Percentiles rank a stretch among this genome's conserved stretches.
These are phyloP conservation scores for Chiloscyllium plagiosum DNA, from an alignment of 2,113 vertebrate species.

Conservation along the genomic window DNA sequence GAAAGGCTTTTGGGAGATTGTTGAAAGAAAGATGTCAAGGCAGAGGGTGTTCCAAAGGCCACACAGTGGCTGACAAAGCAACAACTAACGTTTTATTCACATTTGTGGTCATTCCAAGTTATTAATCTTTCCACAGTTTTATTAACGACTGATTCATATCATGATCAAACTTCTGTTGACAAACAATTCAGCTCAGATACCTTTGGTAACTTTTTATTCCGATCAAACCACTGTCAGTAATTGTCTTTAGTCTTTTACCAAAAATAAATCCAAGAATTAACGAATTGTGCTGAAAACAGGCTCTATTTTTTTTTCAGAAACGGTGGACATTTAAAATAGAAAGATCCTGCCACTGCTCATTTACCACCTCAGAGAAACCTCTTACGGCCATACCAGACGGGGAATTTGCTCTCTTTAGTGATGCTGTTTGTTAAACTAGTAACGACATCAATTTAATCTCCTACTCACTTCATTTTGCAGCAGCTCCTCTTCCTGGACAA, in stretches of 20 bases:
- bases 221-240: not conserved
- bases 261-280: not conserved
- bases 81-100: not conserved
- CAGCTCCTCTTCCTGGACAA: not conserved
- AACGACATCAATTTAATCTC: not conserved
- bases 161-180: not conserved
- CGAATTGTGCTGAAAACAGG: not conserved
- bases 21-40: not conserved
- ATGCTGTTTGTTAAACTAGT: not conserved
- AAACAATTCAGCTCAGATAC: not conserved
- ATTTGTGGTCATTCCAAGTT: not conserved
- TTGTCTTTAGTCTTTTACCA: not conserved
- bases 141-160: not conserved
- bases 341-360: not conserved
- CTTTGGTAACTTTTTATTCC: not conserved
- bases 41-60: not conserved
- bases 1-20: not conserved
- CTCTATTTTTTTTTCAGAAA: not conserved
- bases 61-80: not conserved
- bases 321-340: not conserved
- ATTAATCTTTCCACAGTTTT: not conserved
- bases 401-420: not conserved
- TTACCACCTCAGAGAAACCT: not conserved
- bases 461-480: slow-evolving; percentile 9
- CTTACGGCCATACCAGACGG: not conserved